Evolutionary conservation across 1,140 invertebrate species (phyloP), one percentile per base, ranked within the genome.

Genomic region (Patella vulgata): DNA sequence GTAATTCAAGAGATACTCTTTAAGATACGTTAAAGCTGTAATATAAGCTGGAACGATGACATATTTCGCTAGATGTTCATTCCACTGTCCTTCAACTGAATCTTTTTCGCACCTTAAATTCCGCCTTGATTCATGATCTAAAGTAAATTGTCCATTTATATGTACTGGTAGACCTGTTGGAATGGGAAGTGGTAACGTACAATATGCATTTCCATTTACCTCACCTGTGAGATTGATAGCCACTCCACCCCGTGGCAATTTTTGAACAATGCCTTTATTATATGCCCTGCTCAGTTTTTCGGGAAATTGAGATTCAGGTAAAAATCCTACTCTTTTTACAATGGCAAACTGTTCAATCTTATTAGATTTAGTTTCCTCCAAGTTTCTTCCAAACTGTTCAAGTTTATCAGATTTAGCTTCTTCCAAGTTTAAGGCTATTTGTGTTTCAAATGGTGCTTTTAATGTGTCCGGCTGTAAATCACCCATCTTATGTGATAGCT

Each of bases 111-210:
- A 43, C 78, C 79, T 81, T 9, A 82, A 44, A 48, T 62, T 70
- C 39, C 79, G 59, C 53, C 80, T 66, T 17, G 76, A 63, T 64
- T 81, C 80, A 53, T 77, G 69, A 51, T 79, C 79, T 9, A 83
- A 50, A 33, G 75, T 75, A 74, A 83, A 83, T n/a, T n/a, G n/a
- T n/a, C n/a, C n/a, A n/a, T n/a, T n/a, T n/a, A n/a, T n/a, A n/a
- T n/a, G n/a, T n/a, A n/a, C n/a, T n/a, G n/a, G n/a, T n/a, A n/a
- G n/a, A n/a, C n/a, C n/a, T n/a, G n/a, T n/a, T n/a, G n/a, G 42
- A 9, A 75, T 55, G 21, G 81, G 77, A 2, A 82, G 61, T 19
- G 81, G 81, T 14, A 83, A 64, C 59, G 77, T 78, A 57, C 81
- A 82, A 63, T 75, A 82, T 9, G 68, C 68, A 48, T 68, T 71